Percentiles rank a stretch among this genome's conserved stretches.
These are phyloP conservation scores for Tapirus terrestris DNA, from an alignment of 2,113 vertebrate genomes.

Conservation along the genomic window DNA sequence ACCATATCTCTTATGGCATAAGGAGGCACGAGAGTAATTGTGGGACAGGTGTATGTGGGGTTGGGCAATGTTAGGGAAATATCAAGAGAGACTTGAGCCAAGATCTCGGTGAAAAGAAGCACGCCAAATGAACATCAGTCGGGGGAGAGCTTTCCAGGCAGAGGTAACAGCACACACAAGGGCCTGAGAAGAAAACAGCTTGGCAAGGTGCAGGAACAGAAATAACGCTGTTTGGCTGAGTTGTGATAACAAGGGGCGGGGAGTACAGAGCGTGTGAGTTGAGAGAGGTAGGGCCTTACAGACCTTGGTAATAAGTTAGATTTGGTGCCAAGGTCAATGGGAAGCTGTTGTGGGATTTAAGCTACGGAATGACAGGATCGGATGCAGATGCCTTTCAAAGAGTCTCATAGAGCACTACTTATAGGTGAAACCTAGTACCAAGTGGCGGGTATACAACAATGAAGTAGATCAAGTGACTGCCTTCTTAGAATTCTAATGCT, in stretches of 20 bases:
- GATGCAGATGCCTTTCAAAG: neutral
- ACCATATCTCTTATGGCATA: neutral
- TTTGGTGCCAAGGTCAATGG: neutral
- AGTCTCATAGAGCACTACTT: neutral
- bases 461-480: neutral
- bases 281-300: neutral
- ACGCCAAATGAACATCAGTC: neutral
- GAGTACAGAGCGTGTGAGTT: accelerated
- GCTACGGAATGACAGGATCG: accelerated
- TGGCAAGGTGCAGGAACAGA: neutral
- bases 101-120: neutral
- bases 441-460: too few relatives aligned
- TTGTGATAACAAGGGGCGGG: neutral
- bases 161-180: neutral
- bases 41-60: neutral
- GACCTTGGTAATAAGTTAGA: neutral
- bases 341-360: neutral
- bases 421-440: neutral
- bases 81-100: neutral
- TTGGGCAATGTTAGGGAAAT: neutral
- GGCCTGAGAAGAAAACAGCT: neutral
- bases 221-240: neutral
- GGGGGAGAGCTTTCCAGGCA: neutral
- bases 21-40: neutral
- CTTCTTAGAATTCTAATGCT: neutral